These are phyloP conservation scores for Hemistola chrysoprasaria DNA, from an alignment of 2,888 invertebrate species.

Conservation along the genomic window DNA sequence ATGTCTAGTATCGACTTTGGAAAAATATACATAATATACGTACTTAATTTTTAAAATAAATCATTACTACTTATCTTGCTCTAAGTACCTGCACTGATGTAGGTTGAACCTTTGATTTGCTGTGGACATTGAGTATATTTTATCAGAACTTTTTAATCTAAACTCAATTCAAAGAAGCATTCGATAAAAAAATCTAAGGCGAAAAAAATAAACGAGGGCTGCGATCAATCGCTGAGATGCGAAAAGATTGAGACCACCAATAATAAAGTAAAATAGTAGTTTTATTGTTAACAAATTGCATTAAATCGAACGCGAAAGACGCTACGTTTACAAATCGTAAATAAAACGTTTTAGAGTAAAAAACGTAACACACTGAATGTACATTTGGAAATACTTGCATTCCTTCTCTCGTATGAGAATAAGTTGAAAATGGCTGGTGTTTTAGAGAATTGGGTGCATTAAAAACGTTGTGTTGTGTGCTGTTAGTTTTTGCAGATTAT, in stretches of 20 bases:
- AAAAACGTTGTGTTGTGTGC: slow-evolving; percentile 35
- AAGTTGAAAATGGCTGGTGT: slow-evolving; percentile 18
- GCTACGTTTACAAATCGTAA: slow-evolving; percentile 46
- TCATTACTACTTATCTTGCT: too few relatives aligned
- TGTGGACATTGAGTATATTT: not conserved
- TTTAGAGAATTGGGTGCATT: not conserved
- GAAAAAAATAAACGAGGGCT: slow-evolving; percentile 7
- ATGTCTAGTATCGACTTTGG: too few relatives aligned
- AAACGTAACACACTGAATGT: slow-evolving; percentile 5
- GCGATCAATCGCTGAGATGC: slow-evolving; percentile 21
- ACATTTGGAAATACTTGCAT: not conserved
- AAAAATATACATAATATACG: too few relatives aligned
- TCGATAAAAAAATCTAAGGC: not conserved
- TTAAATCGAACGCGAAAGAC: slow-evolving; percentile 62
- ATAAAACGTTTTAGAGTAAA: slow-evolving; percentile 39
- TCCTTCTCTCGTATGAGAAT: slow-evolving; percentile 9
- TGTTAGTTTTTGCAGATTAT: slow-evolving; percentile 76
- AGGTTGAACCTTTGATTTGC: slow-evolving; percentile 8
- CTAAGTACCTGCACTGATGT: slow-evolving; percentile 22
- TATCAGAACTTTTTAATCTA: not conserved
- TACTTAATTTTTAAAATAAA: too few relatives aligned
- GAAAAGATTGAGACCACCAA: slow-evolving; percentile 46
- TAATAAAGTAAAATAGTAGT: slow-evolving; percentile 51
- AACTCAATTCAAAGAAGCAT: slow-evolving; percentile 1
- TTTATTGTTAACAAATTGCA: slow-evolving; percentile 71